Evolutionary conservation across 2,888 invertebrate species (phyloP).

Genomic region (Rhagonycha lutea): DNA sequence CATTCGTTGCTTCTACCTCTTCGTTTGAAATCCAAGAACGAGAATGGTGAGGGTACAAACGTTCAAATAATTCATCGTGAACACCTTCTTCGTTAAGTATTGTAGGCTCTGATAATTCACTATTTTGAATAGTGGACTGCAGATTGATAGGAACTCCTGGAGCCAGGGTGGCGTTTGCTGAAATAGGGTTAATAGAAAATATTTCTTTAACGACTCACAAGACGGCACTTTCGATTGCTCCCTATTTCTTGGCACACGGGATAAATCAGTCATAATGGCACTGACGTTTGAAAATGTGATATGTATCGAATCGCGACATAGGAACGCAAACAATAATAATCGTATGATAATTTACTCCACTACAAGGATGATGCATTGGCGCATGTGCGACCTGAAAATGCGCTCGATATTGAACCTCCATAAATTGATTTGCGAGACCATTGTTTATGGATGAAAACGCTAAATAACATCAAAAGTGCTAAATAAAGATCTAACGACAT

Average conservation of each 20-base stretch:
- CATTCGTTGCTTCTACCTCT: slow-evolving; percentile 14
- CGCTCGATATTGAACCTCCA: slow-evolving; percentile 45
- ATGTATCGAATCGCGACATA: slow-evolving; percentile 51
- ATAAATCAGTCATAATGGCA: slow-evolving; percentile 52
- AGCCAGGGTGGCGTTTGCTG: slow-evolving; percentile 51
- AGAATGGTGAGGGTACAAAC: slow-evolving; percentile 11
- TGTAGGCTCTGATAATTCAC: slow-evolving; percentile 41
- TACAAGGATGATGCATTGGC: slow-evolving; percentile 29
- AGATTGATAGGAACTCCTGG: slow-evolving; percentile 50
- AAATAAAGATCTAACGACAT: neutral
- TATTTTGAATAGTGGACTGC: slow-evolving; percentile 42
- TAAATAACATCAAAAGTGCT: neutral
- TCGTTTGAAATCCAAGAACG: slow-evolving; percentile 15
- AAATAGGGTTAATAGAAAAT: slow-evolving; percentile 28
- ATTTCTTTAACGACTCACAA: slow-evolving; percentile 26
- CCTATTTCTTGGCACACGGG: slow-evolving; percentile 39
- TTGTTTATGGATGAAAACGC: neutral
- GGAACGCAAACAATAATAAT: slow-evolving; percentile 36
- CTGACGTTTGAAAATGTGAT: slow-evolving; percentile 43
- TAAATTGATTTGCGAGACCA: neutral
- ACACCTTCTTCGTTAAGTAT: slow-evolving; percentile 37
- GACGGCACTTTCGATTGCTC: slow-evolving; percentile 38
- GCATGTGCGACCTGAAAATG: slow-evolving; percentile 44
- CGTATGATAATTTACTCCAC: slow-evolving; percentile 31
- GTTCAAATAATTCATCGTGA: slow-evolving; percentile 16